These are phyloP conservation scores for Geococcyx californianus DNA, from an alignment of 2,113 vertebrate species.

Conservation along the genomic window DNA sequence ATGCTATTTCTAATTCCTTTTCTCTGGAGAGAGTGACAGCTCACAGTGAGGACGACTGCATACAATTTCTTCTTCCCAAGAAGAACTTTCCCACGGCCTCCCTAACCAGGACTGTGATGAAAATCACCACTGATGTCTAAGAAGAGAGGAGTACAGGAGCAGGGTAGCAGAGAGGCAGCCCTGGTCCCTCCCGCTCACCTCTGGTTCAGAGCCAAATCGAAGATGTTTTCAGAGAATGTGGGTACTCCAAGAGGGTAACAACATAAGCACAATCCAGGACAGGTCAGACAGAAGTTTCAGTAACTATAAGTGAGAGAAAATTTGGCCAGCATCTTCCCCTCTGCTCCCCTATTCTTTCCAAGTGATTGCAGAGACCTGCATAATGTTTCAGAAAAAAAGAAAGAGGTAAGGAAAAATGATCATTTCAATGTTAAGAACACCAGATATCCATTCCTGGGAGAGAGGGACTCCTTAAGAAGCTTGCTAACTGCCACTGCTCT, in stretches of 20 bases:
- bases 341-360: neutral
- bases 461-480: neutral
- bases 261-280: neutral
- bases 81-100: conserved; percentile 32
- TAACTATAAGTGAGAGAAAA: neutral
- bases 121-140: neutral
- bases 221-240: neutral
- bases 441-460: neutral
- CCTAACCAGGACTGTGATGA: neutral
- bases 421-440: neutral
- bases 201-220: neutral
- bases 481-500: neutral
- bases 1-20: conserved; percentile 25
- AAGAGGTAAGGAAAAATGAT: neutral
- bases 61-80: neutral
- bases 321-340: neutral
- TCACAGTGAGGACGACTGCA: neutral
- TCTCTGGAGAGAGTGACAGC: conserved; percentile 15
- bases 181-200: neutral
- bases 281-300: neutral
- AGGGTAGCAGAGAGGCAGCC: neutral
- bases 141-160: neutral
- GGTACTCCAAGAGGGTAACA: neutral
- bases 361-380: neutral
- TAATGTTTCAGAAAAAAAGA: neutral